Percentiles rank a stretch among this genome's conserved stretches.
These are phyloP conservation scores for Caenorhabditis sp. DNA, from an alignment of 2,888 invertebrate genomes.

Conservation along the genomic window DNA sequence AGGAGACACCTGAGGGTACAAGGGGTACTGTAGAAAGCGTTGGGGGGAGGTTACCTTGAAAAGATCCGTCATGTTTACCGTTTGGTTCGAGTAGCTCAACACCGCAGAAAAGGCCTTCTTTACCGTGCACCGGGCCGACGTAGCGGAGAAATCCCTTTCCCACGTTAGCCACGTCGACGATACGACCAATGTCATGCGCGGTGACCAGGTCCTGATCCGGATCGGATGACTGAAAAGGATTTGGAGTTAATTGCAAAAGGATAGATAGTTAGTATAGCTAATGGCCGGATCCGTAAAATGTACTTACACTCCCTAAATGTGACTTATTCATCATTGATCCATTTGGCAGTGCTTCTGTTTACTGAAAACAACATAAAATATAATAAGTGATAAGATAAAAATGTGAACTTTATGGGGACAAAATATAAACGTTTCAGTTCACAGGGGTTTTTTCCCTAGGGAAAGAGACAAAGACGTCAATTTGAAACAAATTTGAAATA, in stretches of 20 bases:
- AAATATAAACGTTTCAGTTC: too few relatives aligned
- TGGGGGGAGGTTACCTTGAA: constrained; percentile 41
- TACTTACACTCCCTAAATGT: constrained; percentile 42
- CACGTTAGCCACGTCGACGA: constrained; percentile 44
- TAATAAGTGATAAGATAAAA: neutral
- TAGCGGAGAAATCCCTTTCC: constrained; percentile 74
- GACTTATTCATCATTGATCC: constrained; percentile 30
- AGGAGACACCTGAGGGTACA: constrained; percentile 75
- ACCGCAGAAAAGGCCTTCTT: constrained; percentile 78
- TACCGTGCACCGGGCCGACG: constrained; percentile 76
- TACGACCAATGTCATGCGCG: constrained; percentile 42
- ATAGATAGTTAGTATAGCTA: too few relatives aligned
- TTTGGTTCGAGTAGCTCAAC: constrained; percentile 76
- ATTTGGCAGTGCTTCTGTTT: neutral
- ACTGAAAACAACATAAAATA: neutral
- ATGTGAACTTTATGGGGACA: too few relatives aligned
- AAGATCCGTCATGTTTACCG: constrained; percentile 78
- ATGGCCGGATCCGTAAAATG: too few relatives aligned
- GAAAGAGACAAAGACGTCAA: neutral
- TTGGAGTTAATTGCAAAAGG: neutral
- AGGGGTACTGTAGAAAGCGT: neutral
- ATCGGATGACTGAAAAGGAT: constrained; percentile 46
- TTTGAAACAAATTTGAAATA: neutral
- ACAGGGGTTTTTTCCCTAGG: too few relatives aligned
- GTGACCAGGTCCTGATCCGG: constrained; percentile 42